Conservation (phyloP, 2,797 vertebrate genomes). For the Cossypha polioptera region DNA sequence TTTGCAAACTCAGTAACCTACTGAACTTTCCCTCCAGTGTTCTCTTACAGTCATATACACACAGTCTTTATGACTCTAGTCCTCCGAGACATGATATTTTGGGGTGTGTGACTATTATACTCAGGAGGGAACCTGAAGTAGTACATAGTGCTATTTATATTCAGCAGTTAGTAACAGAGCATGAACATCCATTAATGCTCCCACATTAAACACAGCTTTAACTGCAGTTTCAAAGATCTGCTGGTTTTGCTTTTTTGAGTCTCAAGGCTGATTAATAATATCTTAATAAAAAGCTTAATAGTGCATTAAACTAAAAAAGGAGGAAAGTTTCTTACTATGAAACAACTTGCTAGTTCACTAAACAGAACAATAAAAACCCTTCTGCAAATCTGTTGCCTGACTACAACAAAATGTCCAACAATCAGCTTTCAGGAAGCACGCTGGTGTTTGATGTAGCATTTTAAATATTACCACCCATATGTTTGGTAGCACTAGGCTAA, state of each 20-base stretch:
- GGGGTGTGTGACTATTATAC: background rate
- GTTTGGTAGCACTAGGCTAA: background rate
- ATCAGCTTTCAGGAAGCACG: background rate
- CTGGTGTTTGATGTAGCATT: background rate
- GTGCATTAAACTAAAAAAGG: constrained; percentile 53
- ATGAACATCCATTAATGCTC: constrained; percentile 67
- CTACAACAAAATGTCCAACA: background rate
- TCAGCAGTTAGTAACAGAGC: constrained; percentile 61
- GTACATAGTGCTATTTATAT: constrained; percentile 43
- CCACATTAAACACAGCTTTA: constrained; percentile 69
- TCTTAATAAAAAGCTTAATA: constrained; percentile 70
- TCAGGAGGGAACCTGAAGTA: background rate
- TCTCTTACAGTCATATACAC: background rate
- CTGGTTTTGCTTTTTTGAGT: constrained; percentile 62
- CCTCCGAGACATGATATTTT: background rate
- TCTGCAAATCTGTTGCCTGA: constrained; percentile 19
- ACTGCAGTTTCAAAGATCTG: constrained; percentile 61
- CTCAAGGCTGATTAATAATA: constrained; percentile 69
- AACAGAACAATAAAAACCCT: constrained; percentile 36
- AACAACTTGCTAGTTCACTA: constrained; percentile 27
- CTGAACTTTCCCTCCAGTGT: background rate
- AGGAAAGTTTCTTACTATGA: constrained; percentile 42
- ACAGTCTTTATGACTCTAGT: background rate
- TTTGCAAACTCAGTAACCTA: background rate
- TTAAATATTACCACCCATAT: background rate